Conservation (phyloP, 2,113 vertebrate genomes). For the Rhinolophus ferrumequinum region DNA sequence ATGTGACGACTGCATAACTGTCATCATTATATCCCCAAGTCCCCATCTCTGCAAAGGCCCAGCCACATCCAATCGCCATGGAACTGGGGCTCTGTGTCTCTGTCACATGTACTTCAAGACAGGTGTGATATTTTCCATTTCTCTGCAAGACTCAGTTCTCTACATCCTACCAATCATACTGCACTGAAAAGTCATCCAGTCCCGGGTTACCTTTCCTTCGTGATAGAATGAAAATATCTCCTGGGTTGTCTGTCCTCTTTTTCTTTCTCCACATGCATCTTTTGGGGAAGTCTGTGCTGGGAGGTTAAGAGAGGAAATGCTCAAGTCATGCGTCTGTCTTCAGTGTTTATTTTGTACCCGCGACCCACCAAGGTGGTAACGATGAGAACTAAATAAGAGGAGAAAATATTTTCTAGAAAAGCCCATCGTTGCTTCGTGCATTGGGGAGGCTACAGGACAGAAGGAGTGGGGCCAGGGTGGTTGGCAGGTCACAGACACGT, state of each 20-base stretch:
- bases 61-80: too few species aligned
- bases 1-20: not conserved
- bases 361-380: accelerated
- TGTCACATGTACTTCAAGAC: not conserved
- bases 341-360: not conserved
- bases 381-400: accelerated
- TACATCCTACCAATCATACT: too few species aligned
- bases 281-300: not conserved
- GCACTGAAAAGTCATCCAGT: too few species aligned
- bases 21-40: too few species aligned
- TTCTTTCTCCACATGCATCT: not conserved
- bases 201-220: not conserved
- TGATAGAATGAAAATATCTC: not conserved
- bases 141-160: not conserved
- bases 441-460: not conserved
- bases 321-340: too few species aligned
- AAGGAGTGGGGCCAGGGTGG: not conserved
- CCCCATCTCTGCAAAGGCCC: not conserved
- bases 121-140: accelerated
- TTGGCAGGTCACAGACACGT: accelerated
- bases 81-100: accelerated
- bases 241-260: not conserved
- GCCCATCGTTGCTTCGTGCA: accelerated
- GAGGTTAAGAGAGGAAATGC: not conserved
- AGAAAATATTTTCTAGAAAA: not conserved